phyloP scores from a whole-genome alignment of 2,797 vertebrate genomes.

The Rhinichthys osculus region DNA sequence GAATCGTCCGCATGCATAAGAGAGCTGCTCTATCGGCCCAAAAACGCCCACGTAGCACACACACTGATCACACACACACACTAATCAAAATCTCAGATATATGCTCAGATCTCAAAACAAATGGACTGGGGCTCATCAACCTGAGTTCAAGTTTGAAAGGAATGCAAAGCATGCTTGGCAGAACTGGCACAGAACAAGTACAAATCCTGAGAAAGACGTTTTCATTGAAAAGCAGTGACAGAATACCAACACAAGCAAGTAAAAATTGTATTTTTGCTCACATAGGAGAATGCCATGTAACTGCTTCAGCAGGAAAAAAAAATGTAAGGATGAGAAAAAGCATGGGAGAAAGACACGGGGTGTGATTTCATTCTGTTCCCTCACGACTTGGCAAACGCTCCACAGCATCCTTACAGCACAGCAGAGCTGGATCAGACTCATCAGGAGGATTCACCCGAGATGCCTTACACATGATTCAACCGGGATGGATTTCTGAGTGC shows the following conservation, averaged over 20 bases:
- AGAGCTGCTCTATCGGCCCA: not conserved
- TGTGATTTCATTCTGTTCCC: not conserved
- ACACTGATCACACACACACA: not conserved
- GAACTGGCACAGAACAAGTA: not conserved
- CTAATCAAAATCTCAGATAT: not conserved
- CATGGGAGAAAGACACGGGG: constrained; percentile 2
- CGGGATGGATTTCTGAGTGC: not conserved
- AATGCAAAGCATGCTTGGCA: not conserved
- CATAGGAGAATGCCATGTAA: constrained; percentile 3
- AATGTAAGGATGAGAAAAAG: not conserved
- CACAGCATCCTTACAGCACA: not conserved
- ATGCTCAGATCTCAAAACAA: constrained; percentile 4
- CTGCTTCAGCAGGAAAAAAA: not conserved
- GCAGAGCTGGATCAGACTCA: constrained; percentile 23
- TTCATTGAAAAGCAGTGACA: not conserved
- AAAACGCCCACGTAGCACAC: not conserved
- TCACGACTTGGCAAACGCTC: not conserved
- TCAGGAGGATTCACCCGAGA: constrained; percentile 4
- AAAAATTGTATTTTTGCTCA: not conserved
- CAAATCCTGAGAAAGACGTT: not conserved
- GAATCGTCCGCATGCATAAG: not conserved
- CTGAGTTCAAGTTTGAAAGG: not conserved
- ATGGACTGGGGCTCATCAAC: not conserved
- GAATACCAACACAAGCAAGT: constrained; percentile 1
- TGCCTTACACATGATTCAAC: constrained; percentile 9